Conservation (phyloP, 2,113 vertebrate species). For the Tachuris rubrigastra region DNA sequence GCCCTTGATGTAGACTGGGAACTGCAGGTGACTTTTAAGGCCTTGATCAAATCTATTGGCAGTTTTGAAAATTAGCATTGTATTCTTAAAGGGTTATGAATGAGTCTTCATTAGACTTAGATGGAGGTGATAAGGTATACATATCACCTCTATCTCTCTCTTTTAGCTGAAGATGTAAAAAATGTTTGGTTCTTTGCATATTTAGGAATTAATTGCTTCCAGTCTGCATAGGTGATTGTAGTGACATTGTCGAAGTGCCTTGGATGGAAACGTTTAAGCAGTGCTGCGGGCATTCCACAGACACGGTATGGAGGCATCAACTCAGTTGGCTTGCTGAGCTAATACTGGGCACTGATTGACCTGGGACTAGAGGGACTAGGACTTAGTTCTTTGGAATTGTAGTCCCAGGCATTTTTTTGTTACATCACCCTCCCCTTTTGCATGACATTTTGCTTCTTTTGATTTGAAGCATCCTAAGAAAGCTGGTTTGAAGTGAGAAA, state of each 20-base stretch:
- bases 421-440: not conserved
- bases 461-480: not conserved
- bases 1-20: not conserved
- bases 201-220: not conserved
- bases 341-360: not conserved
- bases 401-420: not conserved
- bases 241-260: not conserved
- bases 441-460: not conserved
- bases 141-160: not conserved
- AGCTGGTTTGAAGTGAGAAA: not conserved
- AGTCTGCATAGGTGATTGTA: not conserved
- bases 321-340: not conserved
- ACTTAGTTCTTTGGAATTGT: not conserved
- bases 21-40: not conserved
- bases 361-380: not conserved
- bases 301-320: not conserved
- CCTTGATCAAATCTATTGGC: not conserved
- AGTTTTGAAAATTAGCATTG: not conserved
- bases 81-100: not conserved
- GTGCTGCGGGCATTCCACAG: not conserved
- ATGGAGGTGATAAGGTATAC: too few species aligned
- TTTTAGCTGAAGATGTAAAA: not conserved
- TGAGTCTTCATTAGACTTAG: not conserved
- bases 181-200: not conserved
- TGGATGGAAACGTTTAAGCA: not conserved